Evolutionary conservation across 2,888 invertebrate genomes (phyloP), one percentile per base, ranked within the genome.

Genomic region (Ochropacha duplaris): DNA sequence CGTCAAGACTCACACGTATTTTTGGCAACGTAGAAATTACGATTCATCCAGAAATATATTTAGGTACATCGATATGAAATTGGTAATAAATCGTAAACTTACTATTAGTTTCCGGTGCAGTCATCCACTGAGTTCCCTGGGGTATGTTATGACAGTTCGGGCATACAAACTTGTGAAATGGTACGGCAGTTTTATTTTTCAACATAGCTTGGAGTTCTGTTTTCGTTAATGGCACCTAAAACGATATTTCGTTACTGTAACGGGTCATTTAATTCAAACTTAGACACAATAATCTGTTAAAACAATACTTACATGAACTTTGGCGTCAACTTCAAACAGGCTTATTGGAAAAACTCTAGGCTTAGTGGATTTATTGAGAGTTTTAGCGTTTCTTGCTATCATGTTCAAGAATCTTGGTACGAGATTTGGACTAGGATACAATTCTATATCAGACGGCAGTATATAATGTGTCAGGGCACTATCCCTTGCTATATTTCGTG

Each of bases 161-260:
- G 80, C 98, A 98, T 55, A 98, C 95, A 77, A 95, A 96, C 82
- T 98, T 97, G 86, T 98, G 98, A 87, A 98, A 98, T 49, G 97
- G 97, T 80, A 98, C 96, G 14, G 98, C 98, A 39, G 96, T 95
- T 61, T 96, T 96, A 54, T 94, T 94, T 60, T 94, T 93, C 72
- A 98, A 86, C 95, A 98, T 96, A 64, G 93, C 93, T 74, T 95
- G 94, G 82, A 95, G 91, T 74, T 95, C 94, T 8, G 95, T 95
- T 87, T 97, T 97, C 67, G 95, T 95, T 69, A 94, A 94, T 70
- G 96, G 97, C 79, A 96, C 95, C 89, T 93, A 86, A 83, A 93
- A 80, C 54, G 39, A 64, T 56, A 57, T 22, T 6, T 39, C 3
- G 11, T 16, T n/a, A n/a, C n/a, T n/a, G n/a, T n/a, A n/a, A n/a